Base-by-base conservation (phyloP, 1,140 invertebrate genomes). In the Sinonovacula constricta region DNA sequence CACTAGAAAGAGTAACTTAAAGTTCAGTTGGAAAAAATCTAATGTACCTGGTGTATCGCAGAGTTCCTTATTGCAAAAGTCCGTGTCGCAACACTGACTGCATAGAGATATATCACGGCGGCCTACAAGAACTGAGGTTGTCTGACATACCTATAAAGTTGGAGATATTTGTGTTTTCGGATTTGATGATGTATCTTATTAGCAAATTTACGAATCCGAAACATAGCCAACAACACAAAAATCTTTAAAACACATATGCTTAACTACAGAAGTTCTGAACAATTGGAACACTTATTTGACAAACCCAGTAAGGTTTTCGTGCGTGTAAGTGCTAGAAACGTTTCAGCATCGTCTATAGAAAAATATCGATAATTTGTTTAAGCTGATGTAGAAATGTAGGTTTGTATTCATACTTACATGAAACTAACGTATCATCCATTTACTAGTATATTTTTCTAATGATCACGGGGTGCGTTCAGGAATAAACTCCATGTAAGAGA, bases 21-120 rank as follows among this genome's bases (percentile, higher is more conserved):
- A n/a, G 24, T 14, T 10, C 12, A 60, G 22, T n/a, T 1, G 14
- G 4, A 26, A 63, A 1, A 36, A 2, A 30, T 14, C 3, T 1
- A 45, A 75, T 62, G n/a, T 66, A 77, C 74, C 30, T 45, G 31
- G 51, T 67, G 30, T 33, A 30, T 77, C 74, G 30, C 74, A 77
- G 2, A 77, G 30, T 60, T 77, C 74, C 33, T 60, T 77, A 39
- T 77, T 77, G 49, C 74, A 77, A 28, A 59, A 77, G 34, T 77
- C 53, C 10, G 15, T 26, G 2, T 68, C 24, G 26, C 74, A 77
- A 45, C 74, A 77, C n/a, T 54, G 51, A 34, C 68, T 77, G 53
- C 74, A 77, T 28, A 77, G 51, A 10, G 65, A 51, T 1, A 67
- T 57, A 26, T 77, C 74, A 24, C 63, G n/a, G 28, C 68, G 67